Percentiles rank a stretch among this genome's conserved stretches.
Evolutionary conservation across 2,888 invertebrate species (phyloP).

Genomic region (Disparrhopalites patrizii): DNA sequence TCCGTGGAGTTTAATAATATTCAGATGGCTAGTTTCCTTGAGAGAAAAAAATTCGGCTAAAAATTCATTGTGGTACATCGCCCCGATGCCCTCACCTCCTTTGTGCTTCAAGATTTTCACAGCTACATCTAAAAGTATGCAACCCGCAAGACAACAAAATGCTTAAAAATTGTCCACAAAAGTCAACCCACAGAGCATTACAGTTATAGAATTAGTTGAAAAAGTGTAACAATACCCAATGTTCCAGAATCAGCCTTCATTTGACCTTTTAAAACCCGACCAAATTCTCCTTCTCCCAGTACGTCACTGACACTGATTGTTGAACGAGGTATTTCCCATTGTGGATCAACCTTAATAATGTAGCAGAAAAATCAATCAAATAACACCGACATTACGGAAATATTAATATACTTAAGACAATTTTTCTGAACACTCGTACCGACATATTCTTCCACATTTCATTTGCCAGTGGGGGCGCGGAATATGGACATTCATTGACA

Average conservation of each 20-base stretch:
- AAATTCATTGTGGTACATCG: slow-evolving; percentile 66
- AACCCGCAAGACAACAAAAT: too few species aligned
- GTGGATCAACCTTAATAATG: slow-evolving; percentile 56
- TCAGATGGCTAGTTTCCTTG: slow-evolving; percentile 75
- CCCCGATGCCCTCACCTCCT: slow-evolving; percentile 57
- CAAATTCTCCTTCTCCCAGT: slow-evolving; percentile 78
- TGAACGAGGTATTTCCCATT: slow-evolving; percentile 72
- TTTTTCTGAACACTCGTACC: too few species aligned
- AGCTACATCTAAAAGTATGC: slow-evolving; percentile 64
- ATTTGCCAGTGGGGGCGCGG: too few species aligned
- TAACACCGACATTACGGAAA: too few species aligned
- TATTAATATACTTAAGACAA: too few species aligned
- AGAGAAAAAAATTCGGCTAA: slow-evolving; percentile 72
- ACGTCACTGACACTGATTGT: slow-evolving; percentile 65
- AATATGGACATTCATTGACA: too few species aligned
- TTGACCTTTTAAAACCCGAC: slow-evolving; percentile 65
- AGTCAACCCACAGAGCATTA: too few species aligned
- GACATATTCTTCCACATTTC: too few species aligned
- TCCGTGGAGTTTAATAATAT: slow-evolving; percentile 71
- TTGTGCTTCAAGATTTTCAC: slow-evolving; percentile 72
- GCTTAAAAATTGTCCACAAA: too few species aligned
- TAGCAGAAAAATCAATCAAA: slow-evolving; percentile 20
- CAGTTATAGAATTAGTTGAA: too few species aligned
- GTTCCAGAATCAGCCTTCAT: neutral
- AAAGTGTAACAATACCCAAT: too few species aligned